Conservation (phyloP, 2,888 invertebrate species). For the Agonum fuliginosum region DNA sequence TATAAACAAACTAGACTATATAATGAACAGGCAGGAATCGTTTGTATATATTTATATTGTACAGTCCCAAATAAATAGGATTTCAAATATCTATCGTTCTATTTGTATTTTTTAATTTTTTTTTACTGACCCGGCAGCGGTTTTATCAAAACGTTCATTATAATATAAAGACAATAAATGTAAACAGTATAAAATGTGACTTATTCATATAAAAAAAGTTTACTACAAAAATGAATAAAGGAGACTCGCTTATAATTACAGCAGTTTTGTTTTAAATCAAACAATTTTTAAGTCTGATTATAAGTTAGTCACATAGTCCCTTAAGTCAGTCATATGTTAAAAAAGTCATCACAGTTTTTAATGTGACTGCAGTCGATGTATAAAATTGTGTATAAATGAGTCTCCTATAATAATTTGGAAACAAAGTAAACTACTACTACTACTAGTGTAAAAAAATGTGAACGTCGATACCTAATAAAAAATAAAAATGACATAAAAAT, state of each 20-base stretch:
- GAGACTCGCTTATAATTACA: too few species aligned
- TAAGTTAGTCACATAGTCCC: too few species aligned
- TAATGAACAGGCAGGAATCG: constrained; percentile 53
- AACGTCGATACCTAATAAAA: neutral
- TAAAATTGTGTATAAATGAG: too few species aligned
- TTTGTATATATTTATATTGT: constrained; percentile 20
- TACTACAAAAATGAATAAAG: too few species aligned
- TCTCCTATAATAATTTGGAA: too few species aligned
- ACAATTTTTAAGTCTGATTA: too few species aligned
- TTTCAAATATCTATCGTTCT: neutral
- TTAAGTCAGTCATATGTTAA: too few species aligned
- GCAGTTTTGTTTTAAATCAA: too few species aligned
- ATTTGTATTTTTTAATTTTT: neutral
- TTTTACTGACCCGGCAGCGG: neutral
- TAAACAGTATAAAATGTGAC: constrained; percentile 12
- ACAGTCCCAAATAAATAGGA: neutral
- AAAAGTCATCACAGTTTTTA: too few species aligned
- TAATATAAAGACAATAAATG: neutral
- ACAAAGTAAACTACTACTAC: neutral
- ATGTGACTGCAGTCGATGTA: too few species aligned
- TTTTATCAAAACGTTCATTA: neutral
- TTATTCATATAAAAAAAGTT: too few species aligned
- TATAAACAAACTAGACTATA: constrained; percentile 47
- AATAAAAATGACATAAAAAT: constrained; percentile 28
- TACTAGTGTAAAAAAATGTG: neutral